Percentiles rank a stretch among this genome's conserved stretches.
These are phyloP conservation scores for Gymnobelideus leadbeateri DNA, from an alignment of 2,113 vertebrate genomes.

Conservation along the genomic window DNA sequence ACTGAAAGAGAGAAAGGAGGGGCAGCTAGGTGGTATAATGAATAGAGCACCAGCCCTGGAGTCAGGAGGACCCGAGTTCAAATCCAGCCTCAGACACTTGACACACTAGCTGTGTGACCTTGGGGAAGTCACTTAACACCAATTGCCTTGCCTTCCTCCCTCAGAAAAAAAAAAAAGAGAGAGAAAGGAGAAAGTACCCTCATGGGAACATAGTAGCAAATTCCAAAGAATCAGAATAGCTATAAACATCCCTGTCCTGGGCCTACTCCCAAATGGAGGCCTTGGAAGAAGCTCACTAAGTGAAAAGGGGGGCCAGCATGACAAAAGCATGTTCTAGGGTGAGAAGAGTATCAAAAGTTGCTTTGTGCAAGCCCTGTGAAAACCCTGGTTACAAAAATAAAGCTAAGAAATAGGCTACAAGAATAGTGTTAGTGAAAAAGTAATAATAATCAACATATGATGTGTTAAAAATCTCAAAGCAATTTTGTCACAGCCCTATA, in stretches of 20 bases:
- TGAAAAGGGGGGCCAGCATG: background rate
- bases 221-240: background rate
- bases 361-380: background rate
- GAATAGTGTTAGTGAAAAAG: no score
- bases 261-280: background rate
- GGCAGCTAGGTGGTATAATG: no score
- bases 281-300: background rate
- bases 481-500: background rate
- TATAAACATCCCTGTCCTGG: background rate
- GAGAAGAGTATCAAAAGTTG: background rate
- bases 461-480: background rate
- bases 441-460: background rate
- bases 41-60: no score
- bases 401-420: background rate
- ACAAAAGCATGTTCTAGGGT: background rate
- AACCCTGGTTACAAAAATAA: background rate
- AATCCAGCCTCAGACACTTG: no score
- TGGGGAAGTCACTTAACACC: no score
- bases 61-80: no score
- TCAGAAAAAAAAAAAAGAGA: no score
- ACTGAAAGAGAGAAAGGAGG: background rate
- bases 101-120: no score
- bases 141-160: no score
- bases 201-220: background rate
- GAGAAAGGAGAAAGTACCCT: background rate